Evolutionary conservation across 1,140 invertebrate genomes (phyloP).

Genomic region (Maniola jurtina): DNA sequence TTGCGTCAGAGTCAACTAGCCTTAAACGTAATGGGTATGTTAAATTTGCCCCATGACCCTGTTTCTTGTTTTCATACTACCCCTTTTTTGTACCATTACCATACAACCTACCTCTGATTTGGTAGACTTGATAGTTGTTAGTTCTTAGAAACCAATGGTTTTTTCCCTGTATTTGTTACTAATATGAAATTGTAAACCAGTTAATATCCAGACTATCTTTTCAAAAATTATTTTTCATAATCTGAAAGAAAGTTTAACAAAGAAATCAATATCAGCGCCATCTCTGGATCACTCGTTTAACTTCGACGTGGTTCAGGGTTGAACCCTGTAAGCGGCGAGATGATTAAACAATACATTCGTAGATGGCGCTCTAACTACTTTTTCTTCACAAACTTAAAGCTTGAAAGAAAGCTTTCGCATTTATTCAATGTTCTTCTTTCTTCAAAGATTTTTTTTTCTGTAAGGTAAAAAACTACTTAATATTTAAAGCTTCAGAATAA

Average conservation of each 20-base stretch:
- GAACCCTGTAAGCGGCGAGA: not conserved
- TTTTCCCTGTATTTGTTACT: not conserved
- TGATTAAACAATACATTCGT: not conserved
- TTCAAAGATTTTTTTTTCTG: too few species aligned
- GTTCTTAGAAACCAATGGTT: too few species aligned
- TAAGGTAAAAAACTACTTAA: too few species aligned
- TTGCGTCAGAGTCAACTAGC: slow-evolving; percentile 53
- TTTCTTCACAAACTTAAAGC: too few species aligned
- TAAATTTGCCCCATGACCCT: slow-evolving; percentile 9
- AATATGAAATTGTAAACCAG: not conserved
- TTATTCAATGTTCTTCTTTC: not conserved
- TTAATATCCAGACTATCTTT: not conserved
- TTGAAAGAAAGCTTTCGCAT: not conserved
- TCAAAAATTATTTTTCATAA: not conserved
- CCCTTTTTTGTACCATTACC: too few species aligned
- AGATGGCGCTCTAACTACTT: not conserved
- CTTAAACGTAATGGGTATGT: slow-evolving; percentile 67
- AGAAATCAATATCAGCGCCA: not conserved
- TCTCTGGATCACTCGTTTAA: not conserved
- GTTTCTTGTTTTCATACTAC: not conserved
- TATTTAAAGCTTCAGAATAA: too few species aligned
- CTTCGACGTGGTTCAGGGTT: not conserved
- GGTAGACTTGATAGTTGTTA: too few species aligned
- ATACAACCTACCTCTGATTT: too few species aligned
- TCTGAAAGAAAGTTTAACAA: too few species aligned